A percentile compares a stretch with the other conserved stretches of the same genome.
These are phyloP conservation scores for Epicauta chinensis DNA, from an alignment of 1,140 invertebrate genomes.

Conservation along the genomic window DNA sequence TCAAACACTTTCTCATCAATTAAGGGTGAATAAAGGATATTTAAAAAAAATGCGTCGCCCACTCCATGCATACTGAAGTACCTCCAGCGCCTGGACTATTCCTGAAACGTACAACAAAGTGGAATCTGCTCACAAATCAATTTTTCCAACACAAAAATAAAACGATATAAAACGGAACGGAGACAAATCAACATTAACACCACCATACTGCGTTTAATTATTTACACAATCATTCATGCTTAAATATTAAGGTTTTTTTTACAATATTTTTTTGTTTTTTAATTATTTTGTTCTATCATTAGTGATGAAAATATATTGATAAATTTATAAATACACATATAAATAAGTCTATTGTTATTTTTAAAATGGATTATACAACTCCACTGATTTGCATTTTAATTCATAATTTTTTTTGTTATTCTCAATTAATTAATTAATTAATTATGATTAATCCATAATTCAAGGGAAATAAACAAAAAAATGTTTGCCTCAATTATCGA, in stretches of 20 bases:
- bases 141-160: neutral
- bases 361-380: conserved; percentile 17
- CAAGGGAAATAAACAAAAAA: neutral
- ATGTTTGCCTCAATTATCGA: conserved; percentile 7
- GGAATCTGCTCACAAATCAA: neutral
- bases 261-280: conserved; percentile 6
- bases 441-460: too few relatives aligned
- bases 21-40: too few relatives aligned
- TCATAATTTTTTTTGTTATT: too few relatives aligned
- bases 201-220: conserved; percentile 24
- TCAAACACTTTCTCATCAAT: too few relatives aligned
- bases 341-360: conserved; percentile 29
- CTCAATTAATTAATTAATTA: too few relatives aligned
- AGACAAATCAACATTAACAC: conserved; percentile 21
- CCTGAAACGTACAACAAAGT: conserved; percentile 23
- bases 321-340: conserved; percentile 30
- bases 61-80: too few relatives aligned
- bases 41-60: too few relatives aligned
- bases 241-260: conserved; percentile 10
- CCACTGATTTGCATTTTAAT: conserved; percentile 8
- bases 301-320: conserved; percentile 36
- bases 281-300: conserved; percentile 28
- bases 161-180: neutral
- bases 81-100: too few relatives aligned
- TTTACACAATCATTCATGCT: conserved; percentile 32